These are phyloP conservation scores for Gobionotothen gibberifrons DNA, from an alignment of 2,797 vertebrate genomes.

Conservation along the genomic window DNA sequence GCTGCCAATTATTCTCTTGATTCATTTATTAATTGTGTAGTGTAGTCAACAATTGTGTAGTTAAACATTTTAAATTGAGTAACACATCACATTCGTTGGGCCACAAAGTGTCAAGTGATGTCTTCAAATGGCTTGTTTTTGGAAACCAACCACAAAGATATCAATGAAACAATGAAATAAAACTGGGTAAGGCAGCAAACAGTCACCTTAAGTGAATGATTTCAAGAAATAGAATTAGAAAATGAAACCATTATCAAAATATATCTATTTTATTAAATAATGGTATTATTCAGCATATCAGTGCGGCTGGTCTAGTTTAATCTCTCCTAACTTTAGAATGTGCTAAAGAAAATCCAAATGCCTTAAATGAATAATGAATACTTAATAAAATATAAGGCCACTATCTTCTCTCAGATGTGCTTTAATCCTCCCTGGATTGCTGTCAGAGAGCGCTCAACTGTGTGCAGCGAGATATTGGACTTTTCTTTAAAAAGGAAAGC, in stretches of 20 bases:
- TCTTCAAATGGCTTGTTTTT: background rate
- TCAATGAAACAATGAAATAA: background rate
- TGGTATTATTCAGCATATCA: background rate
- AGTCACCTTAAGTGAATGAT: background rate
- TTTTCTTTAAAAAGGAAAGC: constrained; percentile 23
- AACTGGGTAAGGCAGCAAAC: background rate
- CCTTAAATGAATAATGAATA: constrained; percentile 16
- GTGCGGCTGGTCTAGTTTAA: background rate
- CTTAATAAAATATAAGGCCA: constrained; percentile 9
- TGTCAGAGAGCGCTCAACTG: constrained; percentile 23
- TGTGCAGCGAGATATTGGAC: constrained; percentile 16
- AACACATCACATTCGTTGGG: background rate
- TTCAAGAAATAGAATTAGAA: background rate
- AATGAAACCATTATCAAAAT: background rate
- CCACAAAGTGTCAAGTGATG: background rate
- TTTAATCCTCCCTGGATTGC: constrained; percentile 27
- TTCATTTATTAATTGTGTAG: background rate
- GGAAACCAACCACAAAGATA: background rate
- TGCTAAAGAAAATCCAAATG: background rate
- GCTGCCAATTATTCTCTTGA: background rate
- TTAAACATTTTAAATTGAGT: background rate
- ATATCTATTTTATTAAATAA: background rate
- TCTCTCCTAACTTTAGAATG: background rate
- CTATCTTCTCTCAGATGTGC: constrained; percentile 6
- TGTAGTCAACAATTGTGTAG: background rate